Evolutionary conservation across 2,113 vertebrate species (phyloP), one percentile per base, ranked within the genome.

Genomic region (Romanogobio albipinnatus): DNA sequence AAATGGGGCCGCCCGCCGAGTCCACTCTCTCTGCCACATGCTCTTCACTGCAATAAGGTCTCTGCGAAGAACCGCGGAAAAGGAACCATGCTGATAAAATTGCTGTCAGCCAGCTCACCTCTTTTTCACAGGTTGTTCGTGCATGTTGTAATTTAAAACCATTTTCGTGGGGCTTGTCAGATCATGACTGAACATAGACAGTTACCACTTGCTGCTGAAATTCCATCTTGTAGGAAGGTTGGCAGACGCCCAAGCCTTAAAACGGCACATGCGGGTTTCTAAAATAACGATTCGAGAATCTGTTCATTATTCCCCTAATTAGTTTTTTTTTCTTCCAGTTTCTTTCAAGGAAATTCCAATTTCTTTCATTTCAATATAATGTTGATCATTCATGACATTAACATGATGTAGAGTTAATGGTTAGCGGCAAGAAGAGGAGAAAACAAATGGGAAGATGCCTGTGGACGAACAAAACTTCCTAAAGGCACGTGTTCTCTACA

Each of bases 81-180:
- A 81, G 53, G 51, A 62, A 39, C 59, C 71, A 56, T n/a, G 83
- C 85, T 89, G 79, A 14, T 80, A 73, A 81, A 89, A 87, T 87
- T 83, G 81, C 77, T 81, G 84, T 77, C 53, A 82, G 73, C 68
- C 22, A 87, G 62, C 10, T 51, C 26, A 68, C 78, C 78, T 68
- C 61, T 81, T 29, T 51, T 51, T 81, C 26, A 9, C 61, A 68
- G 43, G 78, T n/a, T 74, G 82, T 53, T 26, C 29, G 36, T 11
- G 49, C 43, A 49, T 33, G 24, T 59, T 79, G 80, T 70, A 87
- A 87, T 87, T 87, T 51, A 53, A 45, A 79, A 53, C 64, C 78
- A 61, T 75, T 84, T 76, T 59, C 6, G 1, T 26, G 24, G 14
- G 43, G 53, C 45, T 84, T 53, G 26, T 84, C 56, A 47, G 49